phyloP scores from a whole-genome alignment of 2,888 invertebrate genomes.

The Orchesella flavescens region DNA sequence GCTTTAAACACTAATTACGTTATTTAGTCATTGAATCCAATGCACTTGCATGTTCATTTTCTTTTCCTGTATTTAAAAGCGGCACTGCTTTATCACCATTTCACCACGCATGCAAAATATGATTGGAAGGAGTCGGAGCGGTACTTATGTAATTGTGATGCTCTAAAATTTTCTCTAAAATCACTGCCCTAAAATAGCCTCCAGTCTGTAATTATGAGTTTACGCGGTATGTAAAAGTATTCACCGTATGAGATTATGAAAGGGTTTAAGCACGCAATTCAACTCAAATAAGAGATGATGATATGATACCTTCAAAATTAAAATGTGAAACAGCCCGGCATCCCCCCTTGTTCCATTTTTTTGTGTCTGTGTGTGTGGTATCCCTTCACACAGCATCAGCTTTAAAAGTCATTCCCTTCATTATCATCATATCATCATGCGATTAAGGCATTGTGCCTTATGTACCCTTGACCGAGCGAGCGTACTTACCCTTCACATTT shows the following conservation, averaged over 20 bases:
- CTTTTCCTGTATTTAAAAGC: too few relatives aligned
- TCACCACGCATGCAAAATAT: too few relatives aligned
- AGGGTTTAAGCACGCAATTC: background rate
- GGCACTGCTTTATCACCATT: too few relatives aligned
- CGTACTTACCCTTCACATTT: background rate
- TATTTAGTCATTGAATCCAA: too few relatives aligned
- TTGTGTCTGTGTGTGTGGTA: background rate
- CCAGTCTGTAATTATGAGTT: slow-evolving; percentile 5
- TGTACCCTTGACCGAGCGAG: background rate
- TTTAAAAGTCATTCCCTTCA: background rate
- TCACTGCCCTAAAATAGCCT: slow-evolving; percentile 5
- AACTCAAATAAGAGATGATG: background rate
- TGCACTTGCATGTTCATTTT: too few relatives aligned
- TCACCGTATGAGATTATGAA: background rate
- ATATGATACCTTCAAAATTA: background rate
- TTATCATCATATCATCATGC: too few relatives aligned
- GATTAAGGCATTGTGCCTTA: too few relatives aligned
- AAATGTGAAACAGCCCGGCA: background rate
- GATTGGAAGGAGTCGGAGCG: too few relatives aligned
- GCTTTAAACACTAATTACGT: too few relatives aligned
- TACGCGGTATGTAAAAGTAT: background rate
- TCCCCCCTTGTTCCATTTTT: background rate
- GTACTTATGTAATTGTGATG: background rate
- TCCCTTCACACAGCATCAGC: background rate
- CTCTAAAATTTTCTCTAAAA: slow-evolving; percentile 9